These are phyloP conservation scores for Melanotaenia boesemani DNA, from an alignment of 2,797 vertebrate species.

Conservation along the genomic window DNA sequence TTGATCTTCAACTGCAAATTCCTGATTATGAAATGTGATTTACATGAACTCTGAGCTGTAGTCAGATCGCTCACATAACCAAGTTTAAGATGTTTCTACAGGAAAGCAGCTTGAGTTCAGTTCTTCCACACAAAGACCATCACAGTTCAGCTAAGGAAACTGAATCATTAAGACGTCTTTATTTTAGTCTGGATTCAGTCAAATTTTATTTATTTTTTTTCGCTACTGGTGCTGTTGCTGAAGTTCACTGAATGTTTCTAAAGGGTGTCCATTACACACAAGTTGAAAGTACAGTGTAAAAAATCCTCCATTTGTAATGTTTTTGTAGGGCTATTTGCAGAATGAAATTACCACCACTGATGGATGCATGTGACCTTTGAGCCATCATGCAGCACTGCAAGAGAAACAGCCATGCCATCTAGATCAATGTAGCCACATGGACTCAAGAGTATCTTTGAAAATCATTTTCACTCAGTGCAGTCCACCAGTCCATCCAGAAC, in stretches of 20 bases:
- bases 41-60: background rate
- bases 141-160: constrained; percentile 13
- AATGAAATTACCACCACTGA: background rate
- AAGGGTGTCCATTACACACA: background rate
- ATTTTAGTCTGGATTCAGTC: background rate
- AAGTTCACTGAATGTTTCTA: background rate
- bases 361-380: background rate
- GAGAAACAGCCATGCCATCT: background rate
- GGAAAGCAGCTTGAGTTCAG: background rate
- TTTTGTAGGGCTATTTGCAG: background rate
- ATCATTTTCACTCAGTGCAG: background rate
- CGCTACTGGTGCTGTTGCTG: background rate
- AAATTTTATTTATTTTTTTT: too few species aligned
- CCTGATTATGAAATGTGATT: too few species aligned
- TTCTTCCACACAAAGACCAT: constrained; percentile 1
- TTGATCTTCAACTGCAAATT: background rate
- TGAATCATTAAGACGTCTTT: background rate
- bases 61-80: background rate
- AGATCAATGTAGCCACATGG: background rate
- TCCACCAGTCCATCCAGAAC: background rate
- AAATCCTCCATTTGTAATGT: background rate
- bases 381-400: background rate
- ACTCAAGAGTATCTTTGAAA: background rate
- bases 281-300: background rate
- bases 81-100: background rate